These are phyloP conservation scores for Megalops atlanticus DNA, from an alignment of 2,113 vertebrate genomes.

Conservation along the genomic window DNA sequence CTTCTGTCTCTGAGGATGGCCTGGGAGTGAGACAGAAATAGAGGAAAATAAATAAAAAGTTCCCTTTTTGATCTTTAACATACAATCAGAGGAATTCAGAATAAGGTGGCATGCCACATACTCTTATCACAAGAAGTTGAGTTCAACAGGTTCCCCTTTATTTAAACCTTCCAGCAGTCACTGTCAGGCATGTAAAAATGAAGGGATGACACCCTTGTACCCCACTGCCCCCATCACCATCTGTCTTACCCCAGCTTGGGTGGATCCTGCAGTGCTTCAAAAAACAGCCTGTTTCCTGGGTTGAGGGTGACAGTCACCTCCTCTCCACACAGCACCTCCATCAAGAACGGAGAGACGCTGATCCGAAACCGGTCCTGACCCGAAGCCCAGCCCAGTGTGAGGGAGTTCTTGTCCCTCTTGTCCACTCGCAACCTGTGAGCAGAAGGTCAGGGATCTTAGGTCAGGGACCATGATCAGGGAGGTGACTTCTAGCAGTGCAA, in stretches of 20 bases:
- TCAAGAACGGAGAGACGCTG: constrained; percentile 74
- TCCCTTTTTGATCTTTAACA: neutral
- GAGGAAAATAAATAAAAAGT: neutral
- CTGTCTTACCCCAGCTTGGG: constrained; percentile 59
- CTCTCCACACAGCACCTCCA: constrained; percentile 75
- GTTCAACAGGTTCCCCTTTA: no score
- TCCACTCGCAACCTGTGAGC: constrained; percentile 73
- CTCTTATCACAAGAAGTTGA: neutral
- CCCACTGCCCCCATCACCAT: neutral
- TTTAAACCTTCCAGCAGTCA: neutral
- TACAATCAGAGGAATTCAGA: neutral
- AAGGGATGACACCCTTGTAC: neutral
- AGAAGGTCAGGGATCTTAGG: neutral
- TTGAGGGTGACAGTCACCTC: constrained; percentile 82
- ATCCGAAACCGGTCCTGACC: constrained; percentile 68
- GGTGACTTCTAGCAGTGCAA: no score
- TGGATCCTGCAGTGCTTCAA: constrained; percentile 75
- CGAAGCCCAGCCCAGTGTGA: constrained; percentile 68
- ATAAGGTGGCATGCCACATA: no score
- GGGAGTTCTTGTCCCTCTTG: constrained; percentile 55
- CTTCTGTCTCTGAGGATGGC: constrained; percentile 17
- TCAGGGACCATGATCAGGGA: neutral
- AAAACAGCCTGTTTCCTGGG: constrained; percentile 77
- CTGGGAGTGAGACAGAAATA: constrained; percentile 16
- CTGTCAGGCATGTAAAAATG: neutral